Evolutionary conservation across 2,888 invertebrate genomes (phyloP).

Genomic region (Halictus quadricinctus): DNA sequence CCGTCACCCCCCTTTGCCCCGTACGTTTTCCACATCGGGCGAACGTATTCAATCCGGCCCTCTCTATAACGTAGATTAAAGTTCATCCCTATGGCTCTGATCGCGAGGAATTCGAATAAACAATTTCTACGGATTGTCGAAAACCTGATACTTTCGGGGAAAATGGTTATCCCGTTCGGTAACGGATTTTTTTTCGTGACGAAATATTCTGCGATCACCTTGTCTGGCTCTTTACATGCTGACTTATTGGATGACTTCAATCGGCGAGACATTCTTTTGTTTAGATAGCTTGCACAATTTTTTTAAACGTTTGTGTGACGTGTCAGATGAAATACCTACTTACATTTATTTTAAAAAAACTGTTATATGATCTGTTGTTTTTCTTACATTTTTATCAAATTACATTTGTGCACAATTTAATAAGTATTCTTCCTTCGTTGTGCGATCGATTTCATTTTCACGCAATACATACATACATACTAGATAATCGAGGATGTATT

Average conservation of each 20-base stretch:
- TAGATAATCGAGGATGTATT: neutral
- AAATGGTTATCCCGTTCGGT: neutral
- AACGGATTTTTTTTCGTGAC: neutral
- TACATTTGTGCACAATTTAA: neutral
- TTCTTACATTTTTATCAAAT: neutral
- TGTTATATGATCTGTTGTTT: neutral
- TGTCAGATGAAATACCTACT: too few relatives aligned
- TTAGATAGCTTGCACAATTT: neutral
- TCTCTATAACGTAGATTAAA: constrained; percentile 40
- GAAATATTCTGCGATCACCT: neutral
- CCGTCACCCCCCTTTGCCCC: neutral
- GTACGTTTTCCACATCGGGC: constrained; percentile 19
- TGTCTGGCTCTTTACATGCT: neutral
- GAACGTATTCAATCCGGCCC: constrained; percentile 28
- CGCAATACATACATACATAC: neutral
- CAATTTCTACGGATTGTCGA: constrained; percentile 19
- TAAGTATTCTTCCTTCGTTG: neutral
- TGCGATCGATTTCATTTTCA: neutral
- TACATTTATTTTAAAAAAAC: neutral
- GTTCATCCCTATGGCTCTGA: constrained; percentile 25
- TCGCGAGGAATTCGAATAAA: constrained; percentile 24
- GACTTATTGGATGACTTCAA: too few relatives aligned
- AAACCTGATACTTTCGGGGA: constrained; percentile 1
- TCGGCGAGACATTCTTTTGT: neutral
- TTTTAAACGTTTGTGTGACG: too few relatives aligned